Percentiles rank a stretch among this genome's conserved stretches.
phyloP scores from a whole-genome alignment of 1,140 invertebrate genomes.

The Trichomalopsis sarcophagae region DNA sequence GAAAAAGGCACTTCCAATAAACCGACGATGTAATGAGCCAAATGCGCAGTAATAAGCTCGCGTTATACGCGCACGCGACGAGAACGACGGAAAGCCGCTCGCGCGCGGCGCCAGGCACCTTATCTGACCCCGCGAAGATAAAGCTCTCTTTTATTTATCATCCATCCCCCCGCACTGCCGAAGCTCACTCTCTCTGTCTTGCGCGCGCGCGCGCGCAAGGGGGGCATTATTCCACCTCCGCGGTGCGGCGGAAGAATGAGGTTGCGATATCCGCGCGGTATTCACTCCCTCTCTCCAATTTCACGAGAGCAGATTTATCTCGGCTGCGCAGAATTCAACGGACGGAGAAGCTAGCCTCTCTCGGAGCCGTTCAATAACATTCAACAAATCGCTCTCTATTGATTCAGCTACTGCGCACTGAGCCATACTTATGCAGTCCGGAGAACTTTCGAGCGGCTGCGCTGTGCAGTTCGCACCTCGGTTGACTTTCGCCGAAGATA shows the following conservation, averaged over 20 bases:
- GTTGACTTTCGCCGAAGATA: not conserved
- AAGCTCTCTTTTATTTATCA: slow-evolving; percentile 11
- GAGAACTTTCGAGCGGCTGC: not conserved
- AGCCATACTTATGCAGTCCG: not conserved
- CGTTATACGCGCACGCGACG: no score
- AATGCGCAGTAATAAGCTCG: no score
- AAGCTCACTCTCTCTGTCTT: not conserved
- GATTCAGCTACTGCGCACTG: slow-evolving; percentile 8
- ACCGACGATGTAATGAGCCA: no score
- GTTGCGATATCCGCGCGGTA: not conserved
- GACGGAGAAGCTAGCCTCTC: not conserved
- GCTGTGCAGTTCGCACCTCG: not conserved
- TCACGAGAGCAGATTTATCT: slow-evolving; percentile 37
- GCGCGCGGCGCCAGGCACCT: not conserved
- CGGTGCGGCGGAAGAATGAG: slow-evolving; percentile 2
- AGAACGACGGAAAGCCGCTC: no score
- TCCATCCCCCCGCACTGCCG: not conserved
- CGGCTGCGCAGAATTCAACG: slow-evolving; percentile 16
- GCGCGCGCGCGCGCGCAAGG: no score
- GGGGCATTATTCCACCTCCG: not conserved
- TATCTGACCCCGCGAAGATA: not conserved
- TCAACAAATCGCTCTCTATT: slow-evolving; percentile 46
- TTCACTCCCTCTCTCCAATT: slow-evolving; percentile 9
- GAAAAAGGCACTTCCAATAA: no score
- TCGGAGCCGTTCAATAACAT: slow-evolving; percentile 37